phyloP scores from a whole-genome alignment of 2,888 invertebrate genomes.

The Troilus luridus region DNA sequence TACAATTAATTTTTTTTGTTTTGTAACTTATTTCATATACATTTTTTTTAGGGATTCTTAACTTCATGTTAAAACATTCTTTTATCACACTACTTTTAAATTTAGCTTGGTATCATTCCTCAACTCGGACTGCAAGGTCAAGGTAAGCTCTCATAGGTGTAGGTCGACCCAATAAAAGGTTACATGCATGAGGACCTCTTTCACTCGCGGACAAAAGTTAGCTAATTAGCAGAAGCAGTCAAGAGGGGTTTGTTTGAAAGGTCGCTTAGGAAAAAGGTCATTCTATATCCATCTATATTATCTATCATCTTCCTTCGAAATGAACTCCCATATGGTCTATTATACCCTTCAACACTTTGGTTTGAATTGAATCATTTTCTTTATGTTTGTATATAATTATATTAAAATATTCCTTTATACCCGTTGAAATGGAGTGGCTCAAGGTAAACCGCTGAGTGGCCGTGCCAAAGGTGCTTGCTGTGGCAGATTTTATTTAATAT shows the following conservation, averaged over 20 bases:
- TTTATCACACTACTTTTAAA: too few species aligned
- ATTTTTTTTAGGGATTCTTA: too few species aligned
- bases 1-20: too few species aligned
- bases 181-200: constrained; percentile 3
- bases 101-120: not conserved
- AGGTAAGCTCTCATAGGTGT: not conserved
- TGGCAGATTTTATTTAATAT: too few species aligned
- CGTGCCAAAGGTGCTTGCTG: too few species aligned
- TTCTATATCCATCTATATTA: constrained; percentile 17
- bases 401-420: too few species aligned
- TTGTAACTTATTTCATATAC: too few species aligned
- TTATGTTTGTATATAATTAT: too few species aligned
- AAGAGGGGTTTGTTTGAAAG: constrained; percentile 47
- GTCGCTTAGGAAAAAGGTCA: constrained; percentile 32
- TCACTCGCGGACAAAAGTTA: not conserved
- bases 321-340: not conserved
- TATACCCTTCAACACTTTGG: not conserved
- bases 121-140: not conserved
- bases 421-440: too few species aligned
- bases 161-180: constrained; percentile 12
- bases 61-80: too few species aligned
- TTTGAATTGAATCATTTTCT: too few species aligned
- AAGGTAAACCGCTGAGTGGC: too few species aligned
- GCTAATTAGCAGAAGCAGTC: constrained; percentile 43
- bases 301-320: not conserved